Base-by-base conservation (phyloP, 1,140 invertebrate species). In the Trichonephila clavata region DNA sequence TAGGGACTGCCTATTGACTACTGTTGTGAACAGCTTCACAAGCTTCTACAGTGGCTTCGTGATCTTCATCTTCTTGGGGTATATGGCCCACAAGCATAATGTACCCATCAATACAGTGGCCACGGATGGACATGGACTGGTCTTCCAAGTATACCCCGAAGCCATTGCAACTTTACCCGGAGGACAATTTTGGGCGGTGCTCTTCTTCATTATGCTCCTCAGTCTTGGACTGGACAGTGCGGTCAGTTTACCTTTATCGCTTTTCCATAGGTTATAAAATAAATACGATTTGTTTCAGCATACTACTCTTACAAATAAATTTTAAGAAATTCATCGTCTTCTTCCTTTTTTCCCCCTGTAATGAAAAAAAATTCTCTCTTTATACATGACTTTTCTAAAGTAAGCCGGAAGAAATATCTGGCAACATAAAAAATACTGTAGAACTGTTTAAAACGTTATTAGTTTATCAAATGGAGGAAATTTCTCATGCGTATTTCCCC, bases 181-280 rank as follows among this genome's bases (percentile, higher is more conserved):
- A 50, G 97, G 98, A 0, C 97, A 98, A 95, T 96, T 98, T 57
- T 99, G 98, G 98, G 97, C 98, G 0, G 95, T 98, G 0, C 96
- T 99, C 2, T 99, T 99, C 96, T 99, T 99, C 95, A 95, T 98
- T 21, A 99, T 99, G 98, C 96, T 99, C 32, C 98, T 99, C 94
- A 97, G 98, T 88, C 97, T 99, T 14, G 98, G 99, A 60, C 97
- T 99, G 94, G 98, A 99, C 95, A 98, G 97, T 95, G 98, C 98
- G 96, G 98, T 99, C 8, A 86, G 91, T 86, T 18, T 16, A 77
- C 1, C 18, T 39, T 63, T 63, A 20, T 63, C 61, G 6, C 61
- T 16, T 63, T 21, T 63, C 18, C 14, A 2, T 18, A 0, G 10
- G 10, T 50, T 50, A 0, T 10, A 50, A 50, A 50, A 50, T 10